Conservation (phyloP, 2,113 vertebrate species). For the Callipepla californica region DNA sequence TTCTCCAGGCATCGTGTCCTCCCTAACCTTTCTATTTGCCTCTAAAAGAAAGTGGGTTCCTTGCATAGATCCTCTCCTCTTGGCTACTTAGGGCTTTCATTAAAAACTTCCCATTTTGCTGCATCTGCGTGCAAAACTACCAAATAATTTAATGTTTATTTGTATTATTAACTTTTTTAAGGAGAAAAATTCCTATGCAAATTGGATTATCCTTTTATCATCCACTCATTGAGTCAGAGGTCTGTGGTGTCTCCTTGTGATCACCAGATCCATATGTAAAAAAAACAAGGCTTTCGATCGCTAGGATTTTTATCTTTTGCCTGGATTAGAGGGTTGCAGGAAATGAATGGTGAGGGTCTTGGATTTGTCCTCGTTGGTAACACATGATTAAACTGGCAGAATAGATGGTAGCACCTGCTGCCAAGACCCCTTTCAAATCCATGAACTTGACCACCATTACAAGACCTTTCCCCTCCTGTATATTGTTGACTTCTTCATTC, state of each 20-base stretch:
- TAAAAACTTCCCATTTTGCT: too few relatives aligned
- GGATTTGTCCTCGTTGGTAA: background rate
- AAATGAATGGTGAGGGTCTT: background rate
- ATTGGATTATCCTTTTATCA: too few relatives aligned
- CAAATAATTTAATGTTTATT: too few relatives aligned
- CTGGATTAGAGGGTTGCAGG: accelerated
- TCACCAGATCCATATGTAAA: background rate
- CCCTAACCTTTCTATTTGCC: background rate
- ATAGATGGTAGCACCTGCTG: accelerated
- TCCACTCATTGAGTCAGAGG: background rate
- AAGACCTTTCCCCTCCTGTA: background rate
- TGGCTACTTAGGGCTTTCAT: too few relatives aligned
- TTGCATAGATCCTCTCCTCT: too few relatives aligned
- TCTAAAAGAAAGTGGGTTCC: background rate
- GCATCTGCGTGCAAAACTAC: too few relatives aligned
- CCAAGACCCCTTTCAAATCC: background rate
- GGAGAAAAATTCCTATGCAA: too few relatives aligned
- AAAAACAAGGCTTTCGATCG: background rate
- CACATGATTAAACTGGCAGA: background rate
- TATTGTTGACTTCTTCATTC: background rate
- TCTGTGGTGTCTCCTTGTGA: background rate
- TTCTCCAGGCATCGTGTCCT: background rate
- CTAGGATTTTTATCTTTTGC: background rate
- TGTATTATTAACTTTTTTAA: too few relatives aligned
- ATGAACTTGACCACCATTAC: accelerated